These are phyloP conservation scores for Collichthys lucidus DNA, from an alignment of 2,113 vertebrate species.

Conservation along the genomic window DNA sequence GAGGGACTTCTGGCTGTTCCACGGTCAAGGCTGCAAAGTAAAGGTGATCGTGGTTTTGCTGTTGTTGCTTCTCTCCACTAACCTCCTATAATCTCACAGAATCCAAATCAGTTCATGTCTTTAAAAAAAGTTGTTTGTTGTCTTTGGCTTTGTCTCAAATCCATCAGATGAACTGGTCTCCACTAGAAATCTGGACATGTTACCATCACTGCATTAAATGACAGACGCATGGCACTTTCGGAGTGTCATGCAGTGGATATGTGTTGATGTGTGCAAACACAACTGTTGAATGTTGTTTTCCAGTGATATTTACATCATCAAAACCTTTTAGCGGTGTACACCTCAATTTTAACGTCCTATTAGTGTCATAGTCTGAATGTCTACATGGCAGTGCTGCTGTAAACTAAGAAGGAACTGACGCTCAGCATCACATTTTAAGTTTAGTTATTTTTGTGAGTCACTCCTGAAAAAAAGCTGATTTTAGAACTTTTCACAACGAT, in stretches of 20 bases:
- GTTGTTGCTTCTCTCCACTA: neutral
- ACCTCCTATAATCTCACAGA: neutral
- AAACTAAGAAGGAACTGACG: constrained; percentile 29
- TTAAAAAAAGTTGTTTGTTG: neutral
- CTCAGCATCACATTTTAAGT: constrained; percentile 28
- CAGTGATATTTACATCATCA: neutral
- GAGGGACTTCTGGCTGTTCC: neutral
- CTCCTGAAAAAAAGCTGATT: neutral
- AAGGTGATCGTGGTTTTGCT: neutral
- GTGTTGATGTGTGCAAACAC: neutral
- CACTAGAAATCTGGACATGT: neutral
- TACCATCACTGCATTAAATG: neutral
- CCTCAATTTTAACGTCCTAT: neutral
- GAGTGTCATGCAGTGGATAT: neutral
- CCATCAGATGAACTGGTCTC: neutral
- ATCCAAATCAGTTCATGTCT: neutral
- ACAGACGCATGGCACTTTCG: neutral
- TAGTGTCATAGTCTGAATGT: constrained; percentile 8
- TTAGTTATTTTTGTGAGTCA: constrained; percentile 54
- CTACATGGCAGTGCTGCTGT: constrained; percentile 5
- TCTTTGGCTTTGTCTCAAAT: neutral
- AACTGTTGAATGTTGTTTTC: neutral
- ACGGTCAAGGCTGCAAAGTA: neutral
- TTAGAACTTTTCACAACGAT: constrained; percentile 14
- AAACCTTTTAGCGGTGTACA: constrained; percentile 1